phyloP scores from a whole-genome alignment of 1,140 invertebrate species.

The Thalassaphorura encarpata region DNA sequence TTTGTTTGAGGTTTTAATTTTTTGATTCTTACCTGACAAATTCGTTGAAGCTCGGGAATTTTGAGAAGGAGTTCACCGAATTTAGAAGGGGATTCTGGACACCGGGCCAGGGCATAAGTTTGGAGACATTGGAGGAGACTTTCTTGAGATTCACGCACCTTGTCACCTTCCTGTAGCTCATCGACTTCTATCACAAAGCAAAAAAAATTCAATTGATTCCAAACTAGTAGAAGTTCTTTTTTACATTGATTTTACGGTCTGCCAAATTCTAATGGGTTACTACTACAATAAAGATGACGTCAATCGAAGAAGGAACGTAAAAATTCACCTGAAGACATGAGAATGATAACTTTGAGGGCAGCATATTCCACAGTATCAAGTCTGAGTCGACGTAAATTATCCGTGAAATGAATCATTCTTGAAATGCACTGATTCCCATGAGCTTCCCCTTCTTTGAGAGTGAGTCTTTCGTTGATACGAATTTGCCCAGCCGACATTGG shows the following conservation, averaged over 20 bases:
- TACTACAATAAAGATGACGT: too few relatives aligned
- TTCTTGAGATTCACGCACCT: slow-evolving; percentile 84
- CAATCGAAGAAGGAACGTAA: neutral
- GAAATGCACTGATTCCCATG: slow-evolving; percentile 52
- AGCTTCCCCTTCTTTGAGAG: slow-evolving; percentile 29
- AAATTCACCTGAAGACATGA: slow-evolving; percentile 75
- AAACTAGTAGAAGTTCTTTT: too few relatives aligned
- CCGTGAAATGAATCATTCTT: slow-evolving; percentile 86
- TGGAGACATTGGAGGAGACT: slow-evolving; percentile 85
- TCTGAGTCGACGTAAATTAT: slow-evolving; percentile 73
- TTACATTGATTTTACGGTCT: too few relatives aligned
- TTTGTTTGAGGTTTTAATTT: neutral
- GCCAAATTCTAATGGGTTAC: too few relatives aligned
- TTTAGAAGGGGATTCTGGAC: slow-evolving; percentile 83
- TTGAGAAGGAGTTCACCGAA: slow-evolving; percentile 86
- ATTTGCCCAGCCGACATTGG: slow-evolving; percentile 36
- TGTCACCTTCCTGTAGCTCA: slow-evolving; percentile 80
- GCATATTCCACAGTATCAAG: slow-evolving; percentile 97
- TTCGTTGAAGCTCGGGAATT: slow-evolving; percentile 86
- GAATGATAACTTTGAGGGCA: slow-evolving; percentile 83
- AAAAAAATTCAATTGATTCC: slow-evolving; percentile 5
- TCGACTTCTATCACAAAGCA: slow-evolving; percentile 64
- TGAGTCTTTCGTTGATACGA: slow-evolving; percentile 30
- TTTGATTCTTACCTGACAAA: slow-evolving; percentile 61
- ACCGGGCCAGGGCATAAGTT: slow-evolving; percentile 81